Evolutionary conservation across 2,113 vertebrate genomes (phyloP), one percentile per base, ranked within the genome.

Genomic region (Empidonax traillii): DNA sequence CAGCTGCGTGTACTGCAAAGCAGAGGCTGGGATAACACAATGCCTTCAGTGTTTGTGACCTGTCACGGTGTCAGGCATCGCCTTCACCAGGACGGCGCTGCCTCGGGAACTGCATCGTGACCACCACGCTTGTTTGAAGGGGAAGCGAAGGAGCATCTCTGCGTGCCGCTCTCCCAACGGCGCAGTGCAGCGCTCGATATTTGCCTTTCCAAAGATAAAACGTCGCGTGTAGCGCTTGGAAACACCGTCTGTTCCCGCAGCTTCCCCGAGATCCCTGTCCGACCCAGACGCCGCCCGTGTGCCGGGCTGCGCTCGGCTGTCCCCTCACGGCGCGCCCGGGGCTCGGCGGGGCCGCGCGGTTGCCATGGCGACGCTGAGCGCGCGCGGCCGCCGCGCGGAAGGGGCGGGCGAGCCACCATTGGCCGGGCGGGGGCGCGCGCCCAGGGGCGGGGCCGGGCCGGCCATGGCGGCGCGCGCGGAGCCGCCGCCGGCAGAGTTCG

Each of bases 401-500:
- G 20, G 23, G 43, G 51, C 18, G 51, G 46, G 5, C 11, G 44
- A 30, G 3, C 41, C 37, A 10, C 33, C 25, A 37, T 71, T 44
- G 73, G 53, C 53, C 11, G 19, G 6, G 16, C 4, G 30, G 69
- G 4, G 55, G 44, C 84, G 89, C 39, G 80, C 28, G 47, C 23
- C 33, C 3, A 8, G 44, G 46, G 46, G 17, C 44, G 17, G 63
- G 30, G 87, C 31, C 17, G 56, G 22, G 35, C 35, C 35, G 35
- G 35, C 22, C 53, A 6, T 30, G 82, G 72, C 10, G 61, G 58
- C n/a, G 1, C 0, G 61, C 30, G 28, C 79, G 31, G 19, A 51
- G 86, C 65, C 55, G 31, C 94, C 78, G 89, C 94, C 25, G 51
- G 37, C 96, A 10, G 28, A 94, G 6, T 98, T 98, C 87, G 98